Conservation (phyloP, 2,888 invertebrate genomes). For the Troglohyphantes excavatus region DNA sequence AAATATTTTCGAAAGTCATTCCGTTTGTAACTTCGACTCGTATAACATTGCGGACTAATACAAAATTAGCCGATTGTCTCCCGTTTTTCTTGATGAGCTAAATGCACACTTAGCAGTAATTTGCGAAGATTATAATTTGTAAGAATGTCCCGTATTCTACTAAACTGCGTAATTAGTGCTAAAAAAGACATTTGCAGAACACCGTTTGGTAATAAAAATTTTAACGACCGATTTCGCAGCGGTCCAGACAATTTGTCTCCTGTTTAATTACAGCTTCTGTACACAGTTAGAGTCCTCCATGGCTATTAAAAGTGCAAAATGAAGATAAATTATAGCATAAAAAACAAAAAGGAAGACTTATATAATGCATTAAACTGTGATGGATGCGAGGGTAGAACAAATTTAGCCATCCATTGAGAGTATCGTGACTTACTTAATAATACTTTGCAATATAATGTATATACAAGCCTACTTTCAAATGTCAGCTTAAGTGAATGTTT, state of each 20-base stretch:
- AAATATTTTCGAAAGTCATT: no score
- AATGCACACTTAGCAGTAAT: background rate
- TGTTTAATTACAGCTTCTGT: conserved; percentile 9
- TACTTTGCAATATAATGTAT: background rate
- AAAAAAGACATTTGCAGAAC: background rate
- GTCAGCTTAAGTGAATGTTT: no score
- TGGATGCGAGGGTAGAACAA: background rate
- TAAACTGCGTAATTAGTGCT: background rate
- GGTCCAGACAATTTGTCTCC: background rate
- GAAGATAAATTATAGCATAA: background rate
- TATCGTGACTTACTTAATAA: background rate
- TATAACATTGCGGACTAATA: background rate
- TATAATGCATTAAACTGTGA: background rate
- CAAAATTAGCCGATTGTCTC: background rate
- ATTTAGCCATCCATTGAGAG: background rate
- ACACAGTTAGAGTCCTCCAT: background rate
- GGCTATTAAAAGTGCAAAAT: background rate
- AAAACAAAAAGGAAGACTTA: background rate
- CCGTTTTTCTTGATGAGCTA: background rate
- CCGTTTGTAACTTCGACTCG: no score
- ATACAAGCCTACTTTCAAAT: no score
- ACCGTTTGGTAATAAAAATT: conserved; percentile 1
- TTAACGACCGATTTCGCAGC: conserved; percentile 9
- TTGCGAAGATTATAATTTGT: background rate
- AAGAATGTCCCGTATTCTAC: background rate